Evolutionary conservation across 2,888 invertebrate genomes (phyloP), one percentile per base, ranked within the genome.

Genomic region (Pseudolycoriella hygida): DNA sequence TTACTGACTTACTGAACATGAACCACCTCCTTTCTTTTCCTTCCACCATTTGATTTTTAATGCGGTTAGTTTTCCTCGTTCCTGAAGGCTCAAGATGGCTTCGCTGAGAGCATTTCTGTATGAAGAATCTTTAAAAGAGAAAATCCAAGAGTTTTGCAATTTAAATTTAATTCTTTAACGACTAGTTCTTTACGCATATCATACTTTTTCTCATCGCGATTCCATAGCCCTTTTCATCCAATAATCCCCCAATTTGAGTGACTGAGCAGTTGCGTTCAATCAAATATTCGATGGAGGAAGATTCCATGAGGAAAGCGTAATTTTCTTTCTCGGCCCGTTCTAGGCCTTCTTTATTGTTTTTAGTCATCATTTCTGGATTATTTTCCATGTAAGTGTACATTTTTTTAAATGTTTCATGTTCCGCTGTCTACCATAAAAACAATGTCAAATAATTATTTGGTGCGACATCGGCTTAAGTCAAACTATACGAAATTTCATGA

Each of bases 11-110:
- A 79, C 80, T 62, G 71, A 68, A 59, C 81, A 82, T 34, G 76
- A 74, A 46, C 80, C 80, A 32, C 80, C 81, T 15, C 80, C 85
- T 50, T 80, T 70, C 62, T 78, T 80, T 63, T 85, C 80, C 58
- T 82, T 80, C 92, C 92, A 93, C 92, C 92, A 93, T 58, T 79
- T 80, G 47, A 78, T 76, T 66, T 88, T 87, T 67, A 92, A 71
- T 53, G 73, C 71, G 15, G 76, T 77, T 48, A 93, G 70, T 49
- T 72, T 70, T 17, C 90, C 89, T 46, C 74, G 74, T 67, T 93
- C 92, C 68, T 92, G 90, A 46, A 93, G 68, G 58, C 77, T 78
- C 48, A 92, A 69, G 49, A 93, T 76, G 40, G 85, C 86, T 55
- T 81, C 75, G 57, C 84, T 88, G 46, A 92, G 67, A 19, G 72